Conservation (phyloP, 2,888 invertebrate species). For the Erannis defoliaria region DNA sequence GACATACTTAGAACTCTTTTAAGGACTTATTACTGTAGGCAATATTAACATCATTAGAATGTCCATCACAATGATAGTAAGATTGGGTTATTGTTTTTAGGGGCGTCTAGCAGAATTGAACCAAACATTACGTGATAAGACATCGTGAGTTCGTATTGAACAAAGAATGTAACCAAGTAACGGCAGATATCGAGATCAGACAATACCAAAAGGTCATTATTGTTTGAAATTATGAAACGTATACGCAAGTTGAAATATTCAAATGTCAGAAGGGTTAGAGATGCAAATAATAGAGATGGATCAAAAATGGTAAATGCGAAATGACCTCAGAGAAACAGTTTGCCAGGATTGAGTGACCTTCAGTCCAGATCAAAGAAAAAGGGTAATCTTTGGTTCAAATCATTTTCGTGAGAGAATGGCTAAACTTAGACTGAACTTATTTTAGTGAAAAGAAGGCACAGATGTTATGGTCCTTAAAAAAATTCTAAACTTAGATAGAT, state of each 20-base stretch:
- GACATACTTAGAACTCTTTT: too few species aligned
- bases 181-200: slow-evolving; percentile 46
- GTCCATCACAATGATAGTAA: too few species aligned
- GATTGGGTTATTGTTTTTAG: too few species aligned
- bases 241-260: slow-evolving; percentile 36
- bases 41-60: too few species aligned
- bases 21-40: too few species aligned
- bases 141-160: slow-evolving; percentile 20
- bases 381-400: too few species aligned
- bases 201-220: slow-evolving; percentile 55
- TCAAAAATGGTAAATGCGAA: neutral
- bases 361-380: too few species aligned
- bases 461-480: too few species aligned
- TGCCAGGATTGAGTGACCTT: too few species aligned
- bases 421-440: neutral
- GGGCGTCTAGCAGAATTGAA: neutral
- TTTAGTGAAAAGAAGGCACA: neutral
- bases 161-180: slow-evolving; percentile 40
- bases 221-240: slow-evolving; percentile 50
- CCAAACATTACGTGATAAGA: slow-evolving; percentile 7
- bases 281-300: slow-evolving; percentile 5
- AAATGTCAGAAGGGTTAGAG: slow-evolving; percentile 20
- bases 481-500: too few species aligned
- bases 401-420: too few species aligned
- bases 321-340: too few species aligned